These are phyloP conservation scores for Harpalus rufipes DNA, from an alignment of 2,888 invertebrate species.

Conservation along the genomic window DNA sequence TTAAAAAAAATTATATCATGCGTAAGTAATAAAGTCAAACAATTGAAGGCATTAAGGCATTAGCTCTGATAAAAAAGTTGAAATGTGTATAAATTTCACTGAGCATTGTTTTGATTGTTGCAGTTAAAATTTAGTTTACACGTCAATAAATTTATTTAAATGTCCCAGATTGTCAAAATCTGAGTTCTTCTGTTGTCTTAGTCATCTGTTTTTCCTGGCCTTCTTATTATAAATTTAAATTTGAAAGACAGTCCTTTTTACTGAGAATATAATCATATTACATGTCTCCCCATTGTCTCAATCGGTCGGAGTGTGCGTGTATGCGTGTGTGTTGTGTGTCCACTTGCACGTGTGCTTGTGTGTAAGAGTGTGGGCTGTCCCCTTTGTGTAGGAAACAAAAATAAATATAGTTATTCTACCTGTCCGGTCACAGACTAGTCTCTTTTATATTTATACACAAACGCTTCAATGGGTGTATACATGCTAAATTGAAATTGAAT, in stretches of 20 bases:
- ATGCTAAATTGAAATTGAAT: conserved; percentile 53
- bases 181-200: not conserved
- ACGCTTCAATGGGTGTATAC: conserved; percentile 39
- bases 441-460: conserved; percentile 54
- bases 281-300: conserved; percentile 64
- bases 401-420: conserved; percentile 65
- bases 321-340: conserved; percentile 28
- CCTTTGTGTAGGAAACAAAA: conserved; percentile 62
- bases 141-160: not conserved
- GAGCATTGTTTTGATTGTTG: not conserved
- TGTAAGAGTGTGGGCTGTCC: conserved; percentile 57
- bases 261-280: conserved; percentile 66
- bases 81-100: too few species aligned
- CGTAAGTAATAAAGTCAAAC: too few species aligned
- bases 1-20: too few species aligned
- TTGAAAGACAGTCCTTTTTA: conserved; percentile 62
- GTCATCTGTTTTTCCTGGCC: conserved; percentile 58
- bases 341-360: conserved; percentile 20
- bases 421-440: conserved; percentile 50
- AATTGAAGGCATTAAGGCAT: too few species aligned
- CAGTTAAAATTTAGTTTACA: not conserved
- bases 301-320: conserved; percentile 29
- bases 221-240: conserved; percentile 66
- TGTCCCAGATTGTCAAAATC: not conserved
- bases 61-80: too few species aligned